These are phyloP conservation scores for Drosophila peninsularis DNA, from an alignment of 2,888 invertebrate species.

Conservation along the genomic window DNA sequence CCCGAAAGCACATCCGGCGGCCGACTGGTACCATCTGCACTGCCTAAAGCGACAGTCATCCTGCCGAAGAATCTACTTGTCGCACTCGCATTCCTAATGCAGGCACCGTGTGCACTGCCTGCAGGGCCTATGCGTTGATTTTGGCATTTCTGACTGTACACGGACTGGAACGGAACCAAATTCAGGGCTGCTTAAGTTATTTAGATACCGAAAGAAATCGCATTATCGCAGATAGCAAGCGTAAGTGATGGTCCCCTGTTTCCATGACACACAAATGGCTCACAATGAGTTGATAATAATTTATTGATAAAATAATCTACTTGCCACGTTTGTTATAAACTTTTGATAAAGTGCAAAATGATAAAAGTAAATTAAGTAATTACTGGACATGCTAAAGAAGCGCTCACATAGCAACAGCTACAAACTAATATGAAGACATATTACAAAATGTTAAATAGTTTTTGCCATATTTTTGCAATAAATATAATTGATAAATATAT, in stretches of 20 bases:
- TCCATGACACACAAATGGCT: slow-evolving; percentile 32
- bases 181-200: slow-evolving; percentile 16
- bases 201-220: slow-evolving; percentile 31
- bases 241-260: slow-evolving; percentile 35
- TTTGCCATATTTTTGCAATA: too few species aligned
- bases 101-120: neutral
- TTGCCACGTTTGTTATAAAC: neutral
- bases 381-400: neutral
- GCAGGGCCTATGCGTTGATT: too few species aligned
- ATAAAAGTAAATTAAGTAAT: slow-evolving; percentile 38
- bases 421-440: too few species aligned
- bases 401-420: slow-evolving; percentile 23
- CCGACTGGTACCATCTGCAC: slow-evolving; percentile 22
- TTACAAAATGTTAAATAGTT: neutral
- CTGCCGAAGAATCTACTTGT: neutral
- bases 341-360: slow-evolving; percentile 38
- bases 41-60: slow-evolving; percentile 16
- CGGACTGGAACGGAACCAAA: neutral
- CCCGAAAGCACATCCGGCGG: slow-evolving; percentile 39
- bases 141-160: slow-evolving; percentile 39
- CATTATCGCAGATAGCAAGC: slow-evolving; percentile 33
- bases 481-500: neutral
- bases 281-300: slow-evolving; percentile 38
- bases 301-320: slow-evolving; percentile 45
- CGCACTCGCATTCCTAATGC: neutral